Conservation (phyloP, 2,797 vertebrate species). For the Hoplostethus mediterraneus region DNA sequence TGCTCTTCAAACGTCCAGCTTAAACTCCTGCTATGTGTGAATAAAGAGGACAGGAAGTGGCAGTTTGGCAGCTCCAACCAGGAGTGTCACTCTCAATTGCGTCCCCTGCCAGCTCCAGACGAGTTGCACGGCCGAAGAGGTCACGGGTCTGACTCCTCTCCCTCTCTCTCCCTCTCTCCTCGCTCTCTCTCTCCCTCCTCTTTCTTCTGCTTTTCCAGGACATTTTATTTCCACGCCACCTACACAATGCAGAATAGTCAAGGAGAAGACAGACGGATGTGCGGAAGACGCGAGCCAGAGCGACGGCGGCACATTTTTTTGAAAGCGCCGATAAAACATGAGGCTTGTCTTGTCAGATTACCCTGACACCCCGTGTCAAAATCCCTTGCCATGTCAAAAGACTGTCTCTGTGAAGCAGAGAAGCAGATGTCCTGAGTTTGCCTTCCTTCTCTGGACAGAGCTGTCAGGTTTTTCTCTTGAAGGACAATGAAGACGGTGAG, state of each 20-base stretch:
- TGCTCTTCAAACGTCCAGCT: slow-evolving; percentile 83
- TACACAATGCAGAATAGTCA: slow-evolving; percentile 69
- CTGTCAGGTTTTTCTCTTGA: slow-evolving; percentile 73
- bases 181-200: slow-evolving; percentile 17
- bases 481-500: slow-evolving; percentile 66
- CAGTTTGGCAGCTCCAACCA: slow-evolving; percentile 90
- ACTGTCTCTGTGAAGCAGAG: slow-evolving; percentile 72
- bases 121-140: slow-evolving; percentile 82
- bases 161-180: slow-evolving; percentile 37
- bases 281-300: slow-evolving; percentile 77
- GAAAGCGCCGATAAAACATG: slow-evolving; percentile 83
- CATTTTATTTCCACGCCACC: slow-evolving; percentile 72
- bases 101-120: slow-evolving; percentile 86
- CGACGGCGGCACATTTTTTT: slow-evolving; percentile 80
- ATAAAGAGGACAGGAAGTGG: slow-evolving; percentile 90
- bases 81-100: slow-evolving; percentile 88
- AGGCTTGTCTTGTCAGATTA: slow-evolving; percentile 86
- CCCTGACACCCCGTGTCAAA: slow-evolving; percentile 81
- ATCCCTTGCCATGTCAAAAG: slow-evolving; percentile 65
- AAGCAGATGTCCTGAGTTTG: slow-evolving; percentile 81
- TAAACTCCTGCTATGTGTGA: slow-evolving; percentile 86
- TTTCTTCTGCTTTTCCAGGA: slow-evolving; percentile 64
- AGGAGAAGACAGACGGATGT: slow-evolving; percentile 80
- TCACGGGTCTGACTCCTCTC: slow-evolving; percentile 79
- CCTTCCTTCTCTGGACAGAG: slow-evolving; percentile 74